These are phyloP conservation scores for Cordilura impudica DNA, from an alignment of 2,888 invertebrate species.

Conservation along the genomic window DNA sequence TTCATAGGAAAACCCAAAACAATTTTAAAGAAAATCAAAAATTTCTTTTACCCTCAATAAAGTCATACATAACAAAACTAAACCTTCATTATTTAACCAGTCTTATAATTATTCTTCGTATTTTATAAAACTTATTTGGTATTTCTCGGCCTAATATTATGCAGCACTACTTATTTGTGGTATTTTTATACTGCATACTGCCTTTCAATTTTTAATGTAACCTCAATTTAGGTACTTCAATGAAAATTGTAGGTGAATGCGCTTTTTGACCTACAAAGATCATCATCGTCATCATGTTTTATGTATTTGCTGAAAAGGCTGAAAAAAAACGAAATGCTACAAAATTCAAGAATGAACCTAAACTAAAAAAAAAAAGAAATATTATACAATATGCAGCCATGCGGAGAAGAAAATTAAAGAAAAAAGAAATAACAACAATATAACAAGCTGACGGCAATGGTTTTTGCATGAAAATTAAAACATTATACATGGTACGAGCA, in stretches of 20 bases:
- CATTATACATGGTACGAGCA: neutral
- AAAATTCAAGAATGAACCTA: too few relatives aligned
- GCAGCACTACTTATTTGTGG: conserved; percentile 5
- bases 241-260: conserved; percentile 60
- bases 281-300: conserved; percentile 29
- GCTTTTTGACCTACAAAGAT: conserved; percentile 63
- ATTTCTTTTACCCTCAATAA: too few relatives aligned
- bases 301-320: conserved; percentile 36
- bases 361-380: neutral
- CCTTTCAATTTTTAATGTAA: conserved; percentile 4
- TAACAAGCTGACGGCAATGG: neutral
- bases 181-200: neutral
- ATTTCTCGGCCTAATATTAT: conserved; percentile 26
- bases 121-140: neutral
- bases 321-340: neutral
- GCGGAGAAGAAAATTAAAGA: neutral
- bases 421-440: neutral
- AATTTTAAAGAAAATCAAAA: too few relatives aligned
- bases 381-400: neutral
- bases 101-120: neutral
- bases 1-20: too few relatives aligned
- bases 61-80: too few relatives aligned
- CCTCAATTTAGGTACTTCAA: conserved; percentile 40
- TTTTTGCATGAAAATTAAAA: neutral
- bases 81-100: neutral